Base-by-base conservation (phyloP, 92 coral and sea anemone species). In the Micromussa lordhowensis region DNA sequence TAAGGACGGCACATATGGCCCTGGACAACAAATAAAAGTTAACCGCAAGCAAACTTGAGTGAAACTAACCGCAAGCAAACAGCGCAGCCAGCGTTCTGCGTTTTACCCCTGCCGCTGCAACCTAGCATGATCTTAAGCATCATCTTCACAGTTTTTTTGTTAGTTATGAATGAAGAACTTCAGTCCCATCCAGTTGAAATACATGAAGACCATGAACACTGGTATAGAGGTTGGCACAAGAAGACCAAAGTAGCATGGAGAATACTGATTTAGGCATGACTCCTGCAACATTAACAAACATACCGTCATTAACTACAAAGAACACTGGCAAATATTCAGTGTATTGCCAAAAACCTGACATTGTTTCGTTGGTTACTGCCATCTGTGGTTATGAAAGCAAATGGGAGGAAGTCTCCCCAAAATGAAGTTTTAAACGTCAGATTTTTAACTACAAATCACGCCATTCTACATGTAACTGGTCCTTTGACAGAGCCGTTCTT, bases 111-210 rank as follows among this genome's bases (percentile, higher is more conserved):
- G n/a, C n/a, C n/a, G 59, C 38, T 15, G 17, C 21, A 19, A 29
- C 58, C 49, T 6, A 29, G 15, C 19, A 34, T 32, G 18, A 38
- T 38, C 69, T 29, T 81, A 13, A 31, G 10, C 0, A 35, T 30
- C 58, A n/a, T 17, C 61, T 29, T 26, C 35, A 21, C 18, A 9
- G 13, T 21, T 44, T n/a, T 44, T 10, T 29, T 4, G 49, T 90
- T 76, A 97, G 94, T 97, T 97, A 89, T 97, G 99, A 68, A 93
- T 86, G 78, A 98, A 98, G 44, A 96, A 87, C 88, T 98, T 98
- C 76, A 91, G 93, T 35, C 99, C 99, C 95, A 98, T 92, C 99
- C 99, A 98, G 90, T 98, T 96, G 58, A 95, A 87, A 78, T 96
- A 98, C 96, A 93, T 90, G 71, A 98, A 96, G 31, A 90, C 84